Percentiles rank a stretch among this genome's conserved stretches.
Conservation (phyloP, 2,797 vertebrate genomes). For the Erpetoichthys calabaricus region DNA sequence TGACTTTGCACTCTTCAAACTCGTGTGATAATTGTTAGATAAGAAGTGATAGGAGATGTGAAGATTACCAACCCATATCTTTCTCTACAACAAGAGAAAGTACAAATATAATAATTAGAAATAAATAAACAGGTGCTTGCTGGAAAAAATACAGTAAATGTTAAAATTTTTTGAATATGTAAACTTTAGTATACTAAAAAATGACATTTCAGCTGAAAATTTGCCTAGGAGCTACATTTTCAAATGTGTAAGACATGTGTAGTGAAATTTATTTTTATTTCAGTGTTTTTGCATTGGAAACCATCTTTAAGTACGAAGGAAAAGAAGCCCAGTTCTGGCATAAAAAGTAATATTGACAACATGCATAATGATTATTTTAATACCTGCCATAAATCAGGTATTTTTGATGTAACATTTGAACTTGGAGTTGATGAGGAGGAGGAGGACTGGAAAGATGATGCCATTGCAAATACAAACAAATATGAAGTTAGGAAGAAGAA, state of each 20-base stretch:
- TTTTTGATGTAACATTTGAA: slow-evolving; percentile 59
- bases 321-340: slow-evolving; percentile 17
- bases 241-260: too few relatives aligned
- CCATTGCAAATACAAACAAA: too few relatives aligned
- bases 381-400: slow-evolving; percentile 32
- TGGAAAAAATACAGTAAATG: too few relatives aligned
- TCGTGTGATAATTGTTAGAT: too few relatives aligned
- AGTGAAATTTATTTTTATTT: slow-evolving; percentile 1
- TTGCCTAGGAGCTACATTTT: too few relatives aligned
- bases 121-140: neutral
- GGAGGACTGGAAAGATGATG: slow-evolving; percentile 44
- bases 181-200: neutral
- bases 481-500: too few relatives aligned
- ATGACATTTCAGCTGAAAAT: too few relatives aligned
- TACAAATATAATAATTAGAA: neutral
- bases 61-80: too few relatives aligned
- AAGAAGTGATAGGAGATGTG: too few relatives aligned
- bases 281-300: slow-evolving; percentile 32
- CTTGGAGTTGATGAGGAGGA: slow-evolving; percentile 72
- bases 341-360: slow-evolving; percentile 19
- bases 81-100: slow-evolving; percentile 15
- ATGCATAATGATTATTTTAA: slow-evolving; percentile 28
- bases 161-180: neutral
- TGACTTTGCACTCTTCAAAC: too few relatives aligned
- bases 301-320: slow-evolving; percentile 21